Percentiles rank a stretch among this genome's conserved stretches.
phyloP scores from a whole-genome alignment of 2,888 invertebrate species.

The Linnaemya tessellans region DNA sequence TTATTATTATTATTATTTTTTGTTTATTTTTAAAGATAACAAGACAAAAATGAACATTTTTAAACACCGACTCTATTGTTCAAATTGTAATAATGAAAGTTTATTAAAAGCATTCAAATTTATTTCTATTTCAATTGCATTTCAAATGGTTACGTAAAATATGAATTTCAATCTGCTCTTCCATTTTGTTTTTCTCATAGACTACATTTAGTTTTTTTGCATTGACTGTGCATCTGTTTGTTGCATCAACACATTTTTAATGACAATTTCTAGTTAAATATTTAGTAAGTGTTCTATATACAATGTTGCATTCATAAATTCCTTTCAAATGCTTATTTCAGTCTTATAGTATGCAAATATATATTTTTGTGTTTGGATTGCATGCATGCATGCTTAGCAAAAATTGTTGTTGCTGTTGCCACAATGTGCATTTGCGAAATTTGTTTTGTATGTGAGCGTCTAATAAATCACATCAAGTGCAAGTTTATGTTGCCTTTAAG shows the following conservation, averaged over 20 bases:
- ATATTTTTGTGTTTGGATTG: background rate
- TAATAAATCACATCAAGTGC: slow-evolving; percentile 61
- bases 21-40: background rate
- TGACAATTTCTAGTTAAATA: slow-evolving; percentile 27
- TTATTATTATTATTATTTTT: too few species aligned
- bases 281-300: slow-evolving; percentile 8
- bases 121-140: slow-evolving; percentile 41
- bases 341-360: slow-evolving; percentile 5
- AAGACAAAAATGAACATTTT: slow-evolving; percentile 18
- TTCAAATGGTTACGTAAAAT: slow-evolving; percentile 57
- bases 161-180: slow-evolving; percentile 3
- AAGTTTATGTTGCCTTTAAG: slow-evolving; percentile 54
- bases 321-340: slow-evolving; percentile 32
- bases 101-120: slow-evolving; percentile 1
- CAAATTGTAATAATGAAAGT: slow-evolving; percentile 4
- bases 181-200: background rate
- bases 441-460: background rate
- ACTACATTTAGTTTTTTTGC: background rate
- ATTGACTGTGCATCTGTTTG: slow-evolving; percentile 25
- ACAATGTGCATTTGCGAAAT: background rate
- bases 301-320: slow-evolving; percentile 24
- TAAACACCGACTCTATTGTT: background rate
- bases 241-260: slow-evolving; percentile 17
- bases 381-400: background rate
- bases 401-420: background rate